phyloP scores from a whole-genome alignment of 1,140 invertebrate genomes.

The Eubasilissa regina region DNA sequence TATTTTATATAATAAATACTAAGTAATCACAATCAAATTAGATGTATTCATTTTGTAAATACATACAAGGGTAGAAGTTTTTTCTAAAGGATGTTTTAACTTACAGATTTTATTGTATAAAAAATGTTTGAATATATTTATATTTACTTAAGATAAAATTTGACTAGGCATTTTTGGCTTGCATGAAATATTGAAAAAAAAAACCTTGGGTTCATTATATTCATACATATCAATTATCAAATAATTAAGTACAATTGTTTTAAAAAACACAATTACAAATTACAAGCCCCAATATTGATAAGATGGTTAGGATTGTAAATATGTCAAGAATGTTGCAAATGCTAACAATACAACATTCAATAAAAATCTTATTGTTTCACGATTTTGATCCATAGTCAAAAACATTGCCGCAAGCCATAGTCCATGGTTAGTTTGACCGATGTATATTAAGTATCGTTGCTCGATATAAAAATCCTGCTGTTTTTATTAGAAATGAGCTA shows the following conservation, averaged over 20 bases:
- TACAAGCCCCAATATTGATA: neutral
- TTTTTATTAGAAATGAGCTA: no score
- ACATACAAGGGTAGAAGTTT: neutral
- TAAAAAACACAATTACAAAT: neutral
- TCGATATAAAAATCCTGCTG: no score
- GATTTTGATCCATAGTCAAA: no score
- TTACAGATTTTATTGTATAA: constrained; percentile 18
- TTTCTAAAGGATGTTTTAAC: constrained; percentile 16
- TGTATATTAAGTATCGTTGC: no score
- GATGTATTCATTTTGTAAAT: constrained; percentile 30
- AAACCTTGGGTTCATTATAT: constrained; percentile 1
- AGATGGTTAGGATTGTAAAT: neutral
- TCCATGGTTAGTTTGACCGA: no score
- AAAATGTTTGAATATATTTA: constrained; percentile 19
- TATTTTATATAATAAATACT: no score
- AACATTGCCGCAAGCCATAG: no score
- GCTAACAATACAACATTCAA: neutral
- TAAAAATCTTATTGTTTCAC: neutral
- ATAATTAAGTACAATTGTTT: neutral
- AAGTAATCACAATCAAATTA: constrained; percentile 35
- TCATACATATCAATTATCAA: neutral
- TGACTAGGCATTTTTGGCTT: constrained; percentile 35
- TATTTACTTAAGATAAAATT: constrained; percentile 29
- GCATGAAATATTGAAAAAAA: constrained; percentile 15
- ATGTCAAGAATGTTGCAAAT: neutral